Conservation (phyloP, 1,140 invertebrate species). For the Pentalonia nigronervosa region DNA sequence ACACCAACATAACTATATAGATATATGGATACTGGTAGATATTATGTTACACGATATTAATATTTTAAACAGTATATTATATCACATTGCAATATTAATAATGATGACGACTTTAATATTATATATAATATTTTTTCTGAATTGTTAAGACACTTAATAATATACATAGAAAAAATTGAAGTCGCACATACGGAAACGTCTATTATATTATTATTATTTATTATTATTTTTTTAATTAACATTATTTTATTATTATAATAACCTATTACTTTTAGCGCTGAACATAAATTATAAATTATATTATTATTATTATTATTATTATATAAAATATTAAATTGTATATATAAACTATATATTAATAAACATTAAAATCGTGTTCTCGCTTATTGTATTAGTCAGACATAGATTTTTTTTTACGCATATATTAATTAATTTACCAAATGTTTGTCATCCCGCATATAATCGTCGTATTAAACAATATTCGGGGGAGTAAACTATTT, state of each 20-base stretch:
- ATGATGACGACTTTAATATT: background rate
- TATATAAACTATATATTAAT: background rate
- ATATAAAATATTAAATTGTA: conserved; percentile 5
- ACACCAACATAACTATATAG: background rate
- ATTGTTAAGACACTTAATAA: background rate
- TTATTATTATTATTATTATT: conserved; percentile 31
- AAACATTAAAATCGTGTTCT: background rate
- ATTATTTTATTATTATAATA: background rate
- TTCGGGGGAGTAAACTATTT: background rate
- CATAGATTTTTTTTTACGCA: background rate
- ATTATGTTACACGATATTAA: background rate
- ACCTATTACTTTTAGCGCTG: background rate
- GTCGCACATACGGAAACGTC: background rate
- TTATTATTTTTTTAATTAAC: conserved; percentile 11
- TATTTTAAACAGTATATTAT: background rate
- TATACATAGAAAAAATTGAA: background rate
- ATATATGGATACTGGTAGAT: background rate
- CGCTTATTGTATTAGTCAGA: background rate
- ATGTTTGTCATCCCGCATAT: background rate
- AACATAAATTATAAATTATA: background rate
- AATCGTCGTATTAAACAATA: background rate
- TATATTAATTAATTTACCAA: background rate
- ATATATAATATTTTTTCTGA: background rate
- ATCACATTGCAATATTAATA: background rate
- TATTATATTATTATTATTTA: conserved; percentile 23